Conservation (phyloP, 2,888 invertebrate genomes). For the Hybos culiciformis region DNA sequence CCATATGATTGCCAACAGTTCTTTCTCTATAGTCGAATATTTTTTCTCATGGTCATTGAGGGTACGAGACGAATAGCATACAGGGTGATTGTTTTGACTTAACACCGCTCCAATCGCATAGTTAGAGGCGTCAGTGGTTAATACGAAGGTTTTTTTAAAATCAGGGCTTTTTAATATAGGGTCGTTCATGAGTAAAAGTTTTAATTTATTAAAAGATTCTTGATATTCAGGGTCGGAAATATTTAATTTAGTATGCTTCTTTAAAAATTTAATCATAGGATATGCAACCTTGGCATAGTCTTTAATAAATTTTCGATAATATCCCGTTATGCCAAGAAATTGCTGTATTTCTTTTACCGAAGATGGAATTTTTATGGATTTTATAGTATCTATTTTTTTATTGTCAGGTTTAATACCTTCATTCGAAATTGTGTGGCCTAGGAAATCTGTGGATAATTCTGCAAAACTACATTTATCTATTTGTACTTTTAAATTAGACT, state of each 20-base stretch:
- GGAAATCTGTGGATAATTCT: not conserved
- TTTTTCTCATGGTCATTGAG: slow-evolving; percentile 1
- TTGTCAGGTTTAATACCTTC: not conserved
- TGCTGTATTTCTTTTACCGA: no score
- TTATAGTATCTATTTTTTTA: no score
- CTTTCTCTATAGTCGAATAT: slow-evolving; percentile 8
- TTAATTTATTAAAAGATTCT: slow-evolving; percentile 10
- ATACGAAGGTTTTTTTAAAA: slow-evolving; percentile 14
- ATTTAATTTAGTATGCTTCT: slow-evolving; percentile 7
- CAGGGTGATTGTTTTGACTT: slow-evolving; percentile 7
- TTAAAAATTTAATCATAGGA: not conserved
- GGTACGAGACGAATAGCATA: slow-evolving; percentile 6
- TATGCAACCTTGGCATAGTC: not conserved
- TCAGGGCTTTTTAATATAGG: slow-evolving; percentile 20
- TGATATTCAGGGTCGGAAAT: slow-evolving; percentile 5
- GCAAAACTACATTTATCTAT: not conserved
- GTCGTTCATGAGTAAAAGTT: slow-evolving; percentile 10
- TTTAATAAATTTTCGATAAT: no score
- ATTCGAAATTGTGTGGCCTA: not conserved
- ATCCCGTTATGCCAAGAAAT: no score
- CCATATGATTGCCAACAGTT: slow-evolving; percentile 1
- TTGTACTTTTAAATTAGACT: not conserved
- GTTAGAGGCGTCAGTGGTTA: slow-evolving; percentile 10
- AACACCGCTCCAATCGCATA: slow-evolving; percentile 9
- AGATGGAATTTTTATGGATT: no score